These are phyloP conservation scores for Oscheius sp. DNA, from an alignment of 2,888 invertebrate species.

Conservation along the genomic window DNA sequence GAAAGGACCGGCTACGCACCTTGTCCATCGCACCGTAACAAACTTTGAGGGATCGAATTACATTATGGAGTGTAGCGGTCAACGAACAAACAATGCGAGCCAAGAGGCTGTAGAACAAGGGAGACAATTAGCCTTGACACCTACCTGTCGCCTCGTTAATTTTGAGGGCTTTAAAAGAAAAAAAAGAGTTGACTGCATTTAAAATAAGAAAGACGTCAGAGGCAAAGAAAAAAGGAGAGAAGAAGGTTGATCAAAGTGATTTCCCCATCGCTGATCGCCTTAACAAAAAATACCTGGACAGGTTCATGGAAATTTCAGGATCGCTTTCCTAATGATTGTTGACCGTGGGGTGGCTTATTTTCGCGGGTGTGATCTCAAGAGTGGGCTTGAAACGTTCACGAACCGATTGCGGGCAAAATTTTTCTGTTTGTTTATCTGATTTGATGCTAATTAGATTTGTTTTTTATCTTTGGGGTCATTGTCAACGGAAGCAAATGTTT, in stretches of 20 bases:
- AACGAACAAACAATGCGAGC: conserved; percentile 27
- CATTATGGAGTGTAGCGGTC: conserved; percentile 34
- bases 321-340: conserved; percentile 31
- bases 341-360: conserved; percentile 37
- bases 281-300: not conserved
- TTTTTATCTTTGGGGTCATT: not conserved
- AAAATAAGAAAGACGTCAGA: not conserved
- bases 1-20: not conserved
- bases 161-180: not conserved
- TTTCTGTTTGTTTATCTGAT: conserved; percentile 12
- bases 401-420: conserved; percentile 2
- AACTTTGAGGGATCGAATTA: conserved; percentile 30
- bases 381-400: conserved; percentile 37
- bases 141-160: conserved; percentile 8
- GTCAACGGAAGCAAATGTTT: not conserved
- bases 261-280: not conserved
- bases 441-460: conserved; percentile 27
- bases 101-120: conserved; percentile 8
- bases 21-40: conserved; percentile 24
- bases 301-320: conserved; percentile 23
- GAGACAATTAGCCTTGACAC: conserved; percentile 24
- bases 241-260: not conserved
- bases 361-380: conserved; percentile 35
- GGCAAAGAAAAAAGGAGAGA: not conserved
- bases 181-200: too few relatives aligned